Evolutionary conservation across 2,888 invertebrate species (phyloP).

Genomic region (Diplazon laetatorius): DNA sequence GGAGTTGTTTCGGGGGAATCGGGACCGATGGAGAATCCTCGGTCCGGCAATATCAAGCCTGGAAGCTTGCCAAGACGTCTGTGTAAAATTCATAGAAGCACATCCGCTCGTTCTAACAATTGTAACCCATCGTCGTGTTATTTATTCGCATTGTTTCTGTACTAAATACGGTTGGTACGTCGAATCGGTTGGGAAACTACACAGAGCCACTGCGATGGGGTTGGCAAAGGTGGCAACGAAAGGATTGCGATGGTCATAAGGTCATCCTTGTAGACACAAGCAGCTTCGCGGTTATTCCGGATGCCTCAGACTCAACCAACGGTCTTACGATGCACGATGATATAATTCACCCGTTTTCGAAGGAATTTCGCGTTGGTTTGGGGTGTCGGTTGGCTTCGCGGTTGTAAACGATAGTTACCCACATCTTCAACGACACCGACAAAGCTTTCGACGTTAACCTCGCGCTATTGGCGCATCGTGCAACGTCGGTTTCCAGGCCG

Average conservation of each 20-base stretch:
- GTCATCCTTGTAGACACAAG: conserved; percentile 2
- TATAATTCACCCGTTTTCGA: conserved; percentile 72
- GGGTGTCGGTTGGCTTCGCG: conserved; percentile 41
- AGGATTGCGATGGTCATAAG: conserved; percentile 39
- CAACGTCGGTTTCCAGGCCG: conserved; percentile 38
- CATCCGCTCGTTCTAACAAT: conserved; percentile 49
- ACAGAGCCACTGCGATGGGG: conserved; percentile 42
- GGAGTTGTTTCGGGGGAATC: conserved; percentile 30
- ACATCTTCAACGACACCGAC: conserved; percentile 1
- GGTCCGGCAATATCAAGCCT: conserved; percentile 74
- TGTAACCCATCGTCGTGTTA: conserved; percentile 67
- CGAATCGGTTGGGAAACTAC: conserved; percentile 53
- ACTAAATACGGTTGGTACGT: conserved; percentile 57
- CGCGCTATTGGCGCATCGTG: conserved; percentile 40
- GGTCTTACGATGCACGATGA: conserved; percentile 54
- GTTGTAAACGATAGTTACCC: conserved; percentile 27
- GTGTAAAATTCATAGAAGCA: conserved; percentile 72
- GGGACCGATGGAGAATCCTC: conserved; percentile 53
- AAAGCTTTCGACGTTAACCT: conserved; percentile 35
- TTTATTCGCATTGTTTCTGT: conserved; percentile 79
- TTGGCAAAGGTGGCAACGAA: conserved; percentile 38
- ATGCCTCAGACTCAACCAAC: conserved; percentile 43
- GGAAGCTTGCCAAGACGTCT: conserved; percentile 78
- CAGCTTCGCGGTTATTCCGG: conserved; percentile 21
- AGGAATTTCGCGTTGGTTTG: conserved; percentile 68